phyloP scores from a whole-genome alignment of 2,797 vertebrate genomes.

The Cossypha polioptera region DNA sequence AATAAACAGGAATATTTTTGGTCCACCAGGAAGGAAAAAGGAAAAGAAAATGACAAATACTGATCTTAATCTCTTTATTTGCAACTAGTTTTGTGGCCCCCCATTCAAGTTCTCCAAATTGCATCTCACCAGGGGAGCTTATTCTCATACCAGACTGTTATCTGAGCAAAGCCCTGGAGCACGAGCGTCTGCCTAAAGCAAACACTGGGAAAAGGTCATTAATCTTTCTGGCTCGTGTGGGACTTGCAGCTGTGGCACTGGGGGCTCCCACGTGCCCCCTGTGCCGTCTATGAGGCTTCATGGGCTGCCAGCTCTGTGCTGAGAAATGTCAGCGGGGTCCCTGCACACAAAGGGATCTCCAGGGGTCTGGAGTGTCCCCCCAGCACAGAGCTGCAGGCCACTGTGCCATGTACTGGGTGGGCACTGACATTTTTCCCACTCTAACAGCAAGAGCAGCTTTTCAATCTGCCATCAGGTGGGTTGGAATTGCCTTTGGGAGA shows the following conservation, averaged over 20 bases:
- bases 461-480: accelerated
- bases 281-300: background rate
- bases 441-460: background rate
- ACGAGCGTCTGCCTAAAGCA: background rate
- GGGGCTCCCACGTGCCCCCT: accelerated
- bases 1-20: constrained; percentile 63
- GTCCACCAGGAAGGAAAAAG: constrained; percentile 43
- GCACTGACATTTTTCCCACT: background rate
- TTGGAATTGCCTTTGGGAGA: background rate
- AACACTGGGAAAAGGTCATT: background rate
- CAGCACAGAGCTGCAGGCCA: background rate
- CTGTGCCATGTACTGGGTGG: accelerated
- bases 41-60: constrained; percentile 20
- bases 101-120: constrained; percentile 35
- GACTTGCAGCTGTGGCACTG: background rate
- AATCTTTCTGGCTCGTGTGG: background rate
- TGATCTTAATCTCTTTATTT: constrained; percentile 59
- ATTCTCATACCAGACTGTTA: constrained; percentile 10
- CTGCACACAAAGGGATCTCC: background rate
- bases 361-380: background rate
- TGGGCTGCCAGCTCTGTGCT: background rate
- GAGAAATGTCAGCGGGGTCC: background rate
- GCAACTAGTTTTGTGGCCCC: background rate
- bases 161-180: background rate
- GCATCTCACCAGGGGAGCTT: constrained; percentile 39